phyloP scores from a whole-genome alignment of 2,888 invertebrate genomes.

The Protophormia terraenovae region DNA sequence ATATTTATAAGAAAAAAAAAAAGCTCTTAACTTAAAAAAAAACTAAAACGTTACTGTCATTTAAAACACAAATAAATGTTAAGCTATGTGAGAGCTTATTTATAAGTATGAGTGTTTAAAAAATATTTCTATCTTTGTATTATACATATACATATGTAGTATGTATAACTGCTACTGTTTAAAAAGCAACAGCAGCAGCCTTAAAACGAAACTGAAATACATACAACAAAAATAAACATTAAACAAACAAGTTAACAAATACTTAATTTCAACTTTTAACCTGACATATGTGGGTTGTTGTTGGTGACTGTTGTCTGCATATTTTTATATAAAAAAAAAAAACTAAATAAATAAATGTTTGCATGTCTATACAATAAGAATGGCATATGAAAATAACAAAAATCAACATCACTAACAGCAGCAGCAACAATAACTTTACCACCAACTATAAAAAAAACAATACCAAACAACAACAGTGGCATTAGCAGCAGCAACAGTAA shows the following conservation, averaged over 20 bases:
- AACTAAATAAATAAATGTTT: constrained; percentile 56
- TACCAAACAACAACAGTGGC: background rate
- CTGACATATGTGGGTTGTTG: constrained; percentile 69
- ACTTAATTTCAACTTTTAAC: constrained; percentile 67
- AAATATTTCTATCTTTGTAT: background rate
- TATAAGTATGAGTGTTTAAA: background rate
- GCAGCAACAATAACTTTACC: constrained; percentile 19
- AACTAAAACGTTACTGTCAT: constrained; percentile 40
- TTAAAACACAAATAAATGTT: constrained; percentile 25
- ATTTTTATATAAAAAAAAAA: constrained; percentile 54
- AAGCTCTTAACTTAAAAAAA: background rate
- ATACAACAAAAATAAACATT: constrained; percentile 1
- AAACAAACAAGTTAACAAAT: constrained; percentile 59
- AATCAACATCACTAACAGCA: constrained; percentile 29
- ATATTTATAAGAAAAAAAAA: constrained; percentile 19
- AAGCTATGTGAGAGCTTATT: background rate
- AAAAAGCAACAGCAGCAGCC: constrained; percentile 16
- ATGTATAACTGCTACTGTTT: constrained; percentile 57
- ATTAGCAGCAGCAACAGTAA: constrained; percentile 24
- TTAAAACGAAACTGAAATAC: constrained; percentile 40
- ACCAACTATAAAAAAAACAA: constrained; percentile 43
- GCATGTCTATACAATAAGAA: constrained; percentile 61
- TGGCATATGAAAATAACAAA: constrained; percentile 57
- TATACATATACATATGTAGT: background rate
- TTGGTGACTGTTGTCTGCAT: constrained; percentile 68